Evolutionary conservation across 1,140 invertebrate species (phyloP).

Genomic region (Drosophila rhopaloa): DNA sequence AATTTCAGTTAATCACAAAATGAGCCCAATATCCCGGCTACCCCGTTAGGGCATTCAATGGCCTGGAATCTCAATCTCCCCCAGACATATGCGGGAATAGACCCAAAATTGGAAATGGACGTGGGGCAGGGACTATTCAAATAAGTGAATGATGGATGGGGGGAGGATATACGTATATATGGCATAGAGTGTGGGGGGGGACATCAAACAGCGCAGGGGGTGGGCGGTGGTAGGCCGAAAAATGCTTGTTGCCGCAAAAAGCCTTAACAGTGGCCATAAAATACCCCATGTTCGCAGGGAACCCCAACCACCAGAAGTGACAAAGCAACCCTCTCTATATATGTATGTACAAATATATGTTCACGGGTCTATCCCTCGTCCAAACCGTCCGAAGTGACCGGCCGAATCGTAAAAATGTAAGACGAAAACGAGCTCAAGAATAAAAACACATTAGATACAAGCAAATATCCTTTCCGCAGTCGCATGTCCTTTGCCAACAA

Average conservation of each 20-base stretch:
- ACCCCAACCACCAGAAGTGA: slow-evolving; percentile 42
- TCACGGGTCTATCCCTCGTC: slow-evolving; percentile 58
- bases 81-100: slow-evolving; percentile 8
- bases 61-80: slow-evolving; percentile 26
- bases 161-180: not conserved
- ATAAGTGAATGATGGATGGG: slow-evolving; percentile 48
- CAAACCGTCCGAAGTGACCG: slow-evolving; percentile 65
- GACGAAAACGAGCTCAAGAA: slow-evolving; percentile 80
- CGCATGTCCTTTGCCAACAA: slow-evolving; percentile 57
- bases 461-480: slow-evolving; percentile 77
- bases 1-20: slow-evolving; percentile 51
- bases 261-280: slow-evolving; percentile 74
- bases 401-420: slow-evolving; percentile 79
- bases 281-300: slow-evolving; percentile 42
- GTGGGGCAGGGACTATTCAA: slow-evolving; percentile 43
- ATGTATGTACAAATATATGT: slow-evolving; percentile 6
- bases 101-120: slow-evolving; percentile 29
- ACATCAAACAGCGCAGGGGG: slow-evolving; percentile 57
- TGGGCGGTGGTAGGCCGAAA: slow-evolving; percentile 3
- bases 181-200: not conserved
- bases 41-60: slow-evolving; percentile 20
- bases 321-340: slow-evolving; percentile 56
- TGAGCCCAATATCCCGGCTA: slow-evolving; percentile 39
- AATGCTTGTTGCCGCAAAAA: slow-evolving; percentile 62
- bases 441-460: slow-evolving; percentile 83